Base-by-base conservation (phyloP, 2,888 invertebrate species). In the Myopa testacea region DNA sequence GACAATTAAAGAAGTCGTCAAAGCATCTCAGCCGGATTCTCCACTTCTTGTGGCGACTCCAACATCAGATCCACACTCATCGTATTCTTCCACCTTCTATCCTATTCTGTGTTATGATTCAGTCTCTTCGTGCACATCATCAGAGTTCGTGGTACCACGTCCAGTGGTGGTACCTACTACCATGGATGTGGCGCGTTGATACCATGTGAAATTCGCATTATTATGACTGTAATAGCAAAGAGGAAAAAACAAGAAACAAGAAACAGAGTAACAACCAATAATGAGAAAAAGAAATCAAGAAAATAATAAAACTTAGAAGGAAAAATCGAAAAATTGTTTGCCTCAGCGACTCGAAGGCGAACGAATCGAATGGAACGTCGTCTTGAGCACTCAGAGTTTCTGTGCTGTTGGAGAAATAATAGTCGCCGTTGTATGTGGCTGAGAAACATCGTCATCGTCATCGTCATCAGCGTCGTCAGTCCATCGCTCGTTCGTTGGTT, bases 71-170 rank as follows among this genome's bases (percentile, higher is more conserved):
- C 62, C 26, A 63, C n/a, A 4, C 26, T 12, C 62, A 63, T 12
- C 3, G 45, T 10, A 45, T 45, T 45, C 45, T 45, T 65, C 65
- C 55, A n/a, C 60, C 16, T 26, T 58, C 37, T 16, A 12, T 14
- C 55, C 50, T 19, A 67, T 75, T 38, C 75, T 58, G 8, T 45
- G 55, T 58, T 75, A 85, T 68, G 55, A 85, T 26, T 1, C 26
- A 86, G 85, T 81, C 86, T 85, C 85, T 83, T 85, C 83, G 85
- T 85, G 86, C 85, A 86, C 86, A 85, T 86, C 84, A 85, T 82
- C 83, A 84, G 81, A 80, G 79, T 37, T 6, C 45, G 55, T 37
- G n/a, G 71, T 38, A 34, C 62, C 52, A 19, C 70, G 37, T 45
- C 40, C 40, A 58, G 65, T 72, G 63, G 55, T 37, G n/a, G 71